Conservation (phyloP, 2,797 vertebrate genomes). For the Gila robusta region DNA sequence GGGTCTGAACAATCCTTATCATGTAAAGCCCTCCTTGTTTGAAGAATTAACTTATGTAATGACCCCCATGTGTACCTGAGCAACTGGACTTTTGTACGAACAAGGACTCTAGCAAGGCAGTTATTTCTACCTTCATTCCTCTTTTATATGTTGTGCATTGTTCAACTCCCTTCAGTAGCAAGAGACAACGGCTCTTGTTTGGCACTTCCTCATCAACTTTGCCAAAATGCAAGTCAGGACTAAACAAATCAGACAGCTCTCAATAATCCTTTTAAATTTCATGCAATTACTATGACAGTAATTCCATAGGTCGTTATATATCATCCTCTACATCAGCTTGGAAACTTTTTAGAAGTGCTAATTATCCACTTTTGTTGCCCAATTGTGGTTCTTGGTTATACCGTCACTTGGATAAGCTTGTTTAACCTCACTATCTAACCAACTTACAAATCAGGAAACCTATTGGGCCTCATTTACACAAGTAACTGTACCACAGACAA, state of each 20-base stretch:
- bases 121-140: not conserved
- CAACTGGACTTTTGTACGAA: not conserved
- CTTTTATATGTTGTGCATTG: not conserved
- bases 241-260: constrained; percentile 2
- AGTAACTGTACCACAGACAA: not conserved
- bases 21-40: not conserved
- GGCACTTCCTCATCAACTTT: not conserved
- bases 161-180: not conserved
- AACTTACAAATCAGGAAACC: constrained; percentile 15
- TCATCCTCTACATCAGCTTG: not conserved
- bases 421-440: constrained; percentile 4
- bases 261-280: not conserved
- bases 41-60: not conserved
- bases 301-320: not conserved
- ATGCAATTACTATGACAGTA: not conserved
- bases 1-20: not conserved
- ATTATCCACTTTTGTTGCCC: not conserved
- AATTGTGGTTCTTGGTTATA: not conserved
- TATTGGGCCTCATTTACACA: not conserved
- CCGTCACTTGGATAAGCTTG: not conserved
- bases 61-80: not conserved
- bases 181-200: not conserved
- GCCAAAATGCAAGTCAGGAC: not conserved
- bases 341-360: not conserved
- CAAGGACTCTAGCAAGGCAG: too few species aligned